Base-by-base conservation (phyloP, 2,888 invertebrate species). In the Epinotia demarniana region DNA sequence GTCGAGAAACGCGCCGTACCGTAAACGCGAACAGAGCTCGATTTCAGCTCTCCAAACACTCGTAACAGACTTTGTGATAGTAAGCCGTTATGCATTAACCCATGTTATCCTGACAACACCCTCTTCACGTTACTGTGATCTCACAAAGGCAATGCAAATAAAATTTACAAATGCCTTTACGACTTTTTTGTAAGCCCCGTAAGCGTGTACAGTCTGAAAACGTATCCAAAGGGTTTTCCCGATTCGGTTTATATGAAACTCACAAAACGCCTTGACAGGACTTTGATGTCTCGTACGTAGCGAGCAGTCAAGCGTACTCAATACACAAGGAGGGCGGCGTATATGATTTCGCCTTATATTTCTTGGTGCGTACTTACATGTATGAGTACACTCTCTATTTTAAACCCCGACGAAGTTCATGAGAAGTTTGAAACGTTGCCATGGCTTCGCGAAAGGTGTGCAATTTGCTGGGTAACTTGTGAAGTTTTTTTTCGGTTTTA, bases 41-140 rank as follows among this genome's bases (percentile, higher is more conserved):
- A 71, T 75, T 71, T 67, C 70, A 58, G 57, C 63, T 57, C 53
- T 72, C 46, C 75, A 58, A 62, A 61, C 73, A 64, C 63, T 61
- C 70, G 68, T 71, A 76, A 73, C 73, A 63, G 63, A 73, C 58
- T 72, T 57, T 70, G 53, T 63, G 87, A 86, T 84, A 84, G 85
- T 85, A 86, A 85, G 82, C 84, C 82, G 81, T 83, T 84, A 82
- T 85, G 83, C 85, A 89, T 89, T 87, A 88, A 90, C 92, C 91
- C 91, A 89, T 87, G 91, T 92, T 90, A 91, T 86, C 85, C 85
- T 87, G 87, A 88, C 90, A 87, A 86, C 83, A 91, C 92, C 92
- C 91, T 92, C 84, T 87, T 91, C 91, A 90, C 83, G 87, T 86
- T 85, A 57, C 70, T 66, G 85, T 81, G 84, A 84, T 86, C 84